Conservation (phyloP, 1,140 invertebrate species). For the Coptotermes formosanus region DNA sequence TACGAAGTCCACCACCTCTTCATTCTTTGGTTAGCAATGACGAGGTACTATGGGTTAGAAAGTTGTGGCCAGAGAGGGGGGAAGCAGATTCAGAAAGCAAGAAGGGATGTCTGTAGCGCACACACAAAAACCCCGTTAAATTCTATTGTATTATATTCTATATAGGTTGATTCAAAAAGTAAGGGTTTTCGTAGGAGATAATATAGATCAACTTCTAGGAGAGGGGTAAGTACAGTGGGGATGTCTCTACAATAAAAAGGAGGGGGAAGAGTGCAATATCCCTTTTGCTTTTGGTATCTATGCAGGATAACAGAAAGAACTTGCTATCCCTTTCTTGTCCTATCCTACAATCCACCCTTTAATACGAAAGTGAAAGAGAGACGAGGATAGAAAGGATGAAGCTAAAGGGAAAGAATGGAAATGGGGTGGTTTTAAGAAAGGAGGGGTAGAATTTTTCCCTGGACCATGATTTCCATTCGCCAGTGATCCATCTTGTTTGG, state of each 20-base stretch:
- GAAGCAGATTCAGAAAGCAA: background rate
- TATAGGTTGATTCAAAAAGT: background rate
- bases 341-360: constrained; percentile 1
- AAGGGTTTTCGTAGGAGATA: background rate
- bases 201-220: background rate
- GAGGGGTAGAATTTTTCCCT: constrained; percentile 44
- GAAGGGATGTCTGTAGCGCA: background rate
- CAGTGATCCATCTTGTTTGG: constrained; percentile 56
- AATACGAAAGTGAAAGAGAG: background rate
- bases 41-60: background rate
- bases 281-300: constrained; percentile 3
- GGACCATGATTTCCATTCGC: constrained; percentile 55
- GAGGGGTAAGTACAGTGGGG: background rate
- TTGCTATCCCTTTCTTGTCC: background rate
- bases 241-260: background rate
- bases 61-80: background rate
- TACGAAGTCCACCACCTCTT: constrained; percentile 5
- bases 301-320: background rate
- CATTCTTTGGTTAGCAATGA: constrained; percentile 8
- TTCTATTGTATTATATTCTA: constrained; percentile 14
- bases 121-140: constrained; percentile 10
- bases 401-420: background rate
- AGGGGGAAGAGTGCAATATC: background rate
- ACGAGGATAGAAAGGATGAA: constrained; percentile 11
- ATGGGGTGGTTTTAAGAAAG: constrained; percentile 2